A percentile compares a stretch with the other conserved stretches of the same genome.
These are phyloP conservation scores for Arrhamphus sclerolepis DNA, from an alignment of 2,797 vertebrate species.

Conservation along the genomic window DNA sequence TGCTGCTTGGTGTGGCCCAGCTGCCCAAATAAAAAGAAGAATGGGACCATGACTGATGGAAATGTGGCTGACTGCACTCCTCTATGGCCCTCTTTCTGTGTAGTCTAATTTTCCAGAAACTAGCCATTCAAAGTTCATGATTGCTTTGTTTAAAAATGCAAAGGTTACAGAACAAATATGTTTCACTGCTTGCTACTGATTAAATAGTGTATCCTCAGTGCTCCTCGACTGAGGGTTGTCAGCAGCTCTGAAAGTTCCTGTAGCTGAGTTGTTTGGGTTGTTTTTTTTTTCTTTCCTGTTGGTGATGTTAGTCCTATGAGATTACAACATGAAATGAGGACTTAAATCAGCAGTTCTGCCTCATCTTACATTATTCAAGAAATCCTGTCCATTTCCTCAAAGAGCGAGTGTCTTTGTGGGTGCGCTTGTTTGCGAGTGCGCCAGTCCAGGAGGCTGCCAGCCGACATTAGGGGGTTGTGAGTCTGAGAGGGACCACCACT, in stretches of 20 bases:
- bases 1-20: too few species aligned
- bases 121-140: too few species aligned
- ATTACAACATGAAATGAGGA: conserved; percentile 47
- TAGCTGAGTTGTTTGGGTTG: conserved; percentile 30
- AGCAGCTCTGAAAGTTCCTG: conserved; percentile 14
- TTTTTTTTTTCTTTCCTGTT: conserved; percentile 45
- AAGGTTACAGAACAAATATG: neutral
- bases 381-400: conserved; percentile 66
- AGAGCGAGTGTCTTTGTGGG: conserved; percentile 48
- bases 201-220: conserved; percentile 11
- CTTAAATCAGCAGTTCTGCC: conserved; percentile 54
- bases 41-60: too few species aligned
- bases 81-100: too few species aligned
- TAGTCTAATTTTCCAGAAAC: too few species aligned
- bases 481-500: conserved; percentile 70
- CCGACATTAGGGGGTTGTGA: conserved; percentile 76
- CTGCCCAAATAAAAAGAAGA: too few species aligned
- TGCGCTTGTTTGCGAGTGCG: conserved; percentile 39
- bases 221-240: conserved; percentile 12
- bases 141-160: too few species aligned
- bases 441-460: conserved; percentile 72
- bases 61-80: too few species aligned
- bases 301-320: conserved; percentile 54
- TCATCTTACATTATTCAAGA: conserved; percentile 56
- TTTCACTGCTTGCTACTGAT: conserved; percentile 3